phyloP scores from a whole-genome alignment of 30 jellyfish, hydroid and myxozoan species.

The Cassiopea andromeda region DNA sequence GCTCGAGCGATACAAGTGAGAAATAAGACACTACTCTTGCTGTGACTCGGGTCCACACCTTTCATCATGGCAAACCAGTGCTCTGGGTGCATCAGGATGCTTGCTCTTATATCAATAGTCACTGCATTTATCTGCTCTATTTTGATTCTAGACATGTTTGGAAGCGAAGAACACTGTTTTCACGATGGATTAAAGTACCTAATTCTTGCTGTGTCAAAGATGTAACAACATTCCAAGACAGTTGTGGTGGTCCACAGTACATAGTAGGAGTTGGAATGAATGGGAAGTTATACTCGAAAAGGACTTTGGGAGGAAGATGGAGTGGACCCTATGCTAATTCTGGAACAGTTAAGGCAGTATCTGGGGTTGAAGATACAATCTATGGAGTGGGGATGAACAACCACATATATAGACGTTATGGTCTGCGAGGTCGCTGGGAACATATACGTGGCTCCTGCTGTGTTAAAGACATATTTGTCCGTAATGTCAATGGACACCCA shows the following conservation, averaged over 20 bases:
- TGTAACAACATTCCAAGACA: too few relatives aligned
- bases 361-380: slow-evolving; percentile 7
- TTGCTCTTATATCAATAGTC: too few relatives aligned
- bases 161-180: neutral
- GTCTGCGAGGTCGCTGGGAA: neutral
- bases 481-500: neutral
- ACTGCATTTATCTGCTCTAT: too few relatives aligned
- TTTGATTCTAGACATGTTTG: neutral
- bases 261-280: neutral
- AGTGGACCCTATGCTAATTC: slow-evolving; percentile 10
- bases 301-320: neutral
- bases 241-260: neutral
- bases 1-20: too few relatives aligned
- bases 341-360: slow-evolving; percentile 16
- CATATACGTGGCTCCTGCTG: neutral
- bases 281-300: neutral
- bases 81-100: too few relatives aligned
- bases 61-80: too few relatives aligned
- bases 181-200: neutral
- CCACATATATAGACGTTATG: neutral
- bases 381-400: slow-evolving; percentile 8
- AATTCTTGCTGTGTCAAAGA: slow-evolving; percentile 35
- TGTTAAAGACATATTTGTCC: slow-evolving; percentile 17
- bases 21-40: too few relatives aligned
- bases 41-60: too few relatives aligned